Evolutionary conservation across 1,140 invertebrate species (phyloP).

Genomic region (Sitobion miscanthi): DNA sequence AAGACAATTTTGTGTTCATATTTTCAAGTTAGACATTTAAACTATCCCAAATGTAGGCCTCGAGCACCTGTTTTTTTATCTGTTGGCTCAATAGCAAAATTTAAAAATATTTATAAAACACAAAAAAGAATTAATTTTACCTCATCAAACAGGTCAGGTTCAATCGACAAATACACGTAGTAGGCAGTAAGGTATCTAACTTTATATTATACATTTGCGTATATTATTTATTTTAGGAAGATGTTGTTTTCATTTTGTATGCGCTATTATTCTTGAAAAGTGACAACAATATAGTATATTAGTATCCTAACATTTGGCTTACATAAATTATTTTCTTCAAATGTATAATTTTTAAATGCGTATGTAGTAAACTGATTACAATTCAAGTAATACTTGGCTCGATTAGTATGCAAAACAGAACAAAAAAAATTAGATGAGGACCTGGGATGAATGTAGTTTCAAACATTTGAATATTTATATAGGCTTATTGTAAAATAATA

Average conservation of each 20-base stretch:
- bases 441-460: too few species aligned
- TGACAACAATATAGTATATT: background rate
- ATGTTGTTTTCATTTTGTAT: background rate
- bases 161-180: background rate
- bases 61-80: background rate
- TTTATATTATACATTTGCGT: background rate
- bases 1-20: background rate
- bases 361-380: too few species aligned
- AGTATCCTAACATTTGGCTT: background rate
- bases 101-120: constrained; percentile 9
- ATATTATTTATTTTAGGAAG: background rate
- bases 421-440: background rate
- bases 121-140: background rate
- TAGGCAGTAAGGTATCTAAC: too few species aligned
- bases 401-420: background rate
- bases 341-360: too few species aligned
- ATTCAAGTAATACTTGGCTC: background rate
- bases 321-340: background rate
- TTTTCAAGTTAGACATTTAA: background rate
- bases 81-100: background rate
- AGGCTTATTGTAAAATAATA: too few species aligned
- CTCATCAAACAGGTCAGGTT: background rate
- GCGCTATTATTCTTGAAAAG: background rate
- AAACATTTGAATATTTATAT: too few species aligned
- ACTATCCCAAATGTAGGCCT: constrained; percentile 28